Conservation (phyloP, 2,797 vertebrate species). For the Macroramphosus scolopax region DNA sequence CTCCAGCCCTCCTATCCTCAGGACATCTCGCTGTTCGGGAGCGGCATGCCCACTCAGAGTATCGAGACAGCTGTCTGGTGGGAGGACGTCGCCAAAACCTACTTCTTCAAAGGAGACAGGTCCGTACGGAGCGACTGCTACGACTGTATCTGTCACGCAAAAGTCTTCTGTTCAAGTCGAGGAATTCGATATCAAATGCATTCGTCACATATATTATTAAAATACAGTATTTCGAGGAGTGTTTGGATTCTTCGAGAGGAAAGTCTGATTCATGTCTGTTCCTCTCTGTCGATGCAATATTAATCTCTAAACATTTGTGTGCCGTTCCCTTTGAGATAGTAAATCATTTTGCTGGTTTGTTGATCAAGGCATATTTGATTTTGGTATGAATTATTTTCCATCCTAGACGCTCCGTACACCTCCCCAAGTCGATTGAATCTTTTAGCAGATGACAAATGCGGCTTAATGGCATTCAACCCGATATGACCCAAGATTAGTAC, state of each 20-base stretch:
- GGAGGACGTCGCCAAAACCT: constrained; percentile 98
- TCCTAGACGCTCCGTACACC: constrained; percentile 6
- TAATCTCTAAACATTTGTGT: constrained; percentile 3
- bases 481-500: too few species aligned
- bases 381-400: constrained; percentile 10
- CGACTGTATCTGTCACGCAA: not conserved
- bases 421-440: constrained; percentile 17
- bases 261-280: not conserved
- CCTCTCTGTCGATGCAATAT: not conserved
- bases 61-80: constrained; percentile 99
- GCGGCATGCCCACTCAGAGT: constrained; percentile 91
- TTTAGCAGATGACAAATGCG: constrained; percentile 19
- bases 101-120: constrained; percentile 99
- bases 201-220: too few species aligned
- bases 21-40: constrained; percentile 93
- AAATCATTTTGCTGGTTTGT: constrained; percentile 8
- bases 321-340: constrained; percentile 1
- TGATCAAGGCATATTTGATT: constrained; percentile 15
- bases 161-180: too few species aligned
- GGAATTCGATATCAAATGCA: too few species aligned
- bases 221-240: not conserved
- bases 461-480: constrained; percentile 10
- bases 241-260: not conserved
- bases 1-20: constrained; percentile 96
- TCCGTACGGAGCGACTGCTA: constrained; percentile 66